phyloP scores from a whole-genome alignment of 2,888 invertebrate genomes.

The Synanthedon myopaeformis region DNA sequence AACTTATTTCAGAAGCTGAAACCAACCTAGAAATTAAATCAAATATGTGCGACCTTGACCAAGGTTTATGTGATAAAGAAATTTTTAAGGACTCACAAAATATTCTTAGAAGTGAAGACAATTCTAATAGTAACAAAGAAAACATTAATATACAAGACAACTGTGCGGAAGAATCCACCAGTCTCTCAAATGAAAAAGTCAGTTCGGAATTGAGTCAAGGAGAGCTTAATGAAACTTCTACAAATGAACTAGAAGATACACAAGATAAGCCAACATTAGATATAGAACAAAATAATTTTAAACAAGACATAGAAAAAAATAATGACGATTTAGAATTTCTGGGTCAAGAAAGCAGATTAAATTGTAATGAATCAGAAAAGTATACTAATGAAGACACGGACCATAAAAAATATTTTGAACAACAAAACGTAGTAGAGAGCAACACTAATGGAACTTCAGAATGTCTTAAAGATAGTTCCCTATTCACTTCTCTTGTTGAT shows the following conservation, averaged over 20 bases:
- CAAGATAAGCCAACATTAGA: too few species aligned
- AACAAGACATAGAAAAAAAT: neutral
- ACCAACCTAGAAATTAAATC: constrained; percentile 25
- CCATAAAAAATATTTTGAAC: too few species aligned
- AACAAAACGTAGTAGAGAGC: too few species aligned
- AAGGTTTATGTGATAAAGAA: constrained; percentile 20
- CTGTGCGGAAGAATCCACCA: neutral
- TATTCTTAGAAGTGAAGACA: constrained; percentile 16
- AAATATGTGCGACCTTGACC: constrained; percentile 40
- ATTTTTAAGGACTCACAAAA: constrained; percentile 20
- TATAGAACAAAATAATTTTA: neutral
- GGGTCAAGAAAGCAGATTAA: neutral
- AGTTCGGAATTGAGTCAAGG: neutral
- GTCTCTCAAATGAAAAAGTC: neutral
- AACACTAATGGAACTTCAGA: too few species aligned
- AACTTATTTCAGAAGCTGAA: constrained; percentile 48
- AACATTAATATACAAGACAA: constrained; percentile 3
- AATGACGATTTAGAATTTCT: neutral
- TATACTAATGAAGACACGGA: too few species aligned
- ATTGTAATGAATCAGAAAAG: neutral
- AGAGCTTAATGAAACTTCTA: constrained; percentile 8
- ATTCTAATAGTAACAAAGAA: constrained; percentile 9
- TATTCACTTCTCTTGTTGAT: too few species aligned
- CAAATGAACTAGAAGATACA: neutral
- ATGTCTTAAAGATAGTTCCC: too few species aligned